Percentiles rank a stretch among this genome's conserved stretches.
Conservation (phyloP, 53 echinoderm and acorn worm genomes). For the Paracentrotus lividus region DNA sequence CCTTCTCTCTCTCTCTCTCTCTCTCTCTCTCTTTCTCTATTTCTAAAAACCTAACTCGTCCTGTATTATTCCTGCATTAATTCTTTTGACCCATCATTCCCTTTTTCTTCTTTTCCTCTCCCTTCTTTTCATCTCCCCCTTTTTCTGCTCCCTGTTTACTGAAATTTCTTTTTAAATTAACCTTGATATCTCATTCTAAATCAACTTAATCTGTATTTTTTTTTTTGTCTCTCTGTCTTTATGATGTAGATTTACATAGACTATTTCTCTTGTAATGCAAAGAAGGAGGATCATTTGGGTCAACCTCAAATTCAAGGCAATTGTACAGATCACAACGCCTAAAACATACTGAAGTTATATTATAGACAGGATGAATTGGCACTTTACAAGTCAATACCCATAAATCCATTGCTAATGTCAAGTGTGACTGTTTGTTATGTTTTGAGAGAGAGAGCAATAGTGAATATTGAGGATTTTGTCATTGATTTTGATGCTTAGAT, state of each 20-base stretch:
- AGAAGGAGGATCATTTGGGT: neutral
- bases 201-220: neutral
- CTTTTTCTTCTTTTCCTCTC: neutral
- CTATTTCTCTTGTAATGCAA: neutral
- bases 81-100: neutral
- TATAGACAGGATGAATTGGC: neutral
- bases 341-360: neutral
- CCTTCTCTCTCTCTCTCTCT: neutral
- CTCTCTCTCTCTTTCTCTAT: neutral
- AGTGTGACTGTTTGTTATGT: neutral
- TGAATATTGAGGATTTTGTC: neutral
- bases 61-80: neutral
- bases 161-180: no score
- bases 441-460: neutral
- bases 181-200: neutral
- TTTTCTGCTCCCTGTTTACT: no score
- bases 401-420: neutral
- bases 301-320: neutral
- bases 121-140: no score
- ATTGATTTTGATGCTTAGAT: no score
- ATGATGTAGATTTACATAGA: no score
- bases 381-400: neutral
- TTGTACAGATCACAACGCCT: neutral
- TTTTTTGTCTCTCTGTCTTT: neutral
- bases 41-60: neutral